These are phyloP conservation scores for Andrena dorsata DNA, from an alignment of 2,888 invertebrate species.

Conservation along the genomic window DNA sequence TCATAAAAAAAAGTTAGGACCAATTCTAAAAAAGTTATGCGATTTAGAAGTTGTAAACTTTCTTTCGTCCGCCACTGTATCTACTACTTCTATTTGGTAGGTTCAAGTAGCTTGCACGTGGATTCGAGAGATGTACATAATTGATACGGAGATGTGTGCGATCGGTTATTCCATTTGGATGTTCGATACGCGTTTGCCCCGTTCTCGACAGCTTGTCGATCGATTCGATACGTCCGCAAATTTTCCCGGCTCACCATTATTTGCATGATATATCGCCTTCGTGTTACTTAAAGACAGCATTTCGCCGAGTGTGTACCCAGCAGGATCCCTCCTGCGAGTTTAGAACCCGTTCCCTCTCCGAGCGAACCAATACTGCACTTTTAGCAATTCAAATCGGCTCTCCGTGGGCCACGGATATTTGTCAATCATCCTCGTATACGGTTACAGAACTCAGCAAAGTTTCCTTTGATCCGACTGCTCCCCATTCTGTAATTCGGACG, in stretches of 20 bases:
- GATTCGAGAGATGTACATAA: no score
- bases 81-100: no score
- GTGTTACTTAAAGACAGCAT: slow-evolving; percentile 23
- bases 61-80: no score
- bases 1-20: no score
- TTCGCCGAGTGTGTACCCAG: neutral
- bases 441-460: no score
- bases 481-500: no score
- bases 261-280: slow-evolving; percentile 36
- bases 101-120: no score
- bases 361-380: neutral
- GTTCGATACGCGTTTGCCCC: slow-evolving; percentile 10
- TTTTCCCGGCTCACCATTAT: slow-evolving; percentile 43
- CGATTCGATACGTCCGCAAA: slow-evolving; percentile 39
- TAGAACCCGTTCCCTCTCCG: neutral
- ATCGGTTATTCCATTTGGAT: slow-evolving; percentile 14
- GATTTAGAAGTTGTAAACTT: no score
- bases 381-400: neutral
- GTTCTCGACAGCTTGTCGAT: slow-evolving; percentile 20
- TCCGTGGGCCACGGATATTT: no score
- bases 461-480: neutral
- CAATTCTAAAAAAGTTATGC: no score
- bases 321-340: neutral
- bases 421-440: no score
- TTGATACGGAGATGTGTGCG: slow-evolving; percentile 4